Evolutionary conservation across 2,113 vertebrate species (phyloP).

Genomic region (Mesoclemmys tuberculata): DNA sequence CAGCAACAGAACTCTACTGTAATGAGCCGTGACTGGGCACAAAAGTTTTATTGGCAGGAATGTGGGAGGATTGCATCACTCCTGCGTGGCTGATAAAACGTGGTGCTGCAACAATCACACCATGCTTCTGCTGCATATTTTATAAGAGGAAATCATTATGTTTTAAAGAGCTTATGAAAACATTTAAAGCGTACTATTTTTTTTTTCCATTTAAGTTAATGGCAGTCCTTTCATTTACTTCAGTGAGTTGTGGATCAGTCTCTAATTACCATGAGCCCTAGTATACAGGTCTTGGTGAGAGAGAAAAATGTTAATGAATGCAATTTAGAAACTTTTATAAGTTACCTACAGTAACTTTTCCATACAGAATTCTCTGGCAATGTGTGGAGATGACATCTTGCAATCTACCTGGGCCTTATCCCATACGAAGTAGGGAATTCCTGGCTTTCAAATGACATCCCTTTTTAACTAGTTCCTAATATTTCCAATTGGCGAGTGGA

Average conservation of each 20-base stretch:
- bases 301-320: background rate
- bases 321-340: background rate
- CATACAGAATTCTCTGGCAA: background rate
- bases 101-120: background rate
- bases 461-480: background rate
- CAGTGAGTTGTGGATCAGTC: background rate
- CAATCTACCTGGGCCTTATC: background rate
- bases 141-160: too few relatives aligned
- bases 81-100: fast-evolving
- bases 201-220: background rate
- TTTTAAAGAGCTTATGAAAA: background rate
- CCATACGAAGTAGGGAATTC: background rate
- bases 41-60: background rate
- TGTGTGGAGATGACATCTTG: background rate
- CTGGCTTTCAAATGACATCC: background rate
- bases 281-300: background rate
- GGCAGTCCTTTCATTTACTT: background rate
- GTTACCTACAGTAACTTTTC: background rate
- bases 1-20: fast-evolving
- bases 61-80: fast-evolving
- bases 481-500: background rate
- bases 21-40: background rate
- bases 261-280: background rate
- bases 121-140: background rate
- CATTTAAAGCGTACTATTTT: background rate